Base-by-base conservation (phyloP, 2,113 vertebrate genomes). In the Gallinago undulata region DNA sequence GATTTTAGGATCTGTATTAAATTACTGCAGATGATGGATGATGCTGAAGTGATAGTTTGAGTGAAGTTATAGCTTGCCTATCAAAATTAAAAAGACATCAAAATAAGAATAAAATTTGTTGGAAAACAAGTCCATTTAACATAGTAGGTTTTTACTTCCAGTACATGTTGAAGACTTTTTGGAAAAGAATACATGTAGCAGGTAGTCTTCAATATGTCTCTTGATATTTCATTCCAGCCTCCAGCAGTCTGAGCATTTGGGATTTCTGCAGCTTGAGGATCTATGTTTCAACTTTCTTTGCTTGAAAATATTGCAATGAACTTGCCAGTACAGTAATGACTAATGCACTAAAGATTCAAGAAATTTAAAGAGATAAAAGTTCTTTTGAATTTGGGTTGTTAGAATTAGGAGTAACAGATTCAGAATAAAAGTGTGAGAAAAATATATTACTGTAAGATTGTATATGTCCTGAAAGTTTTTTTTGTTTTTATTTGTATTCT, bases 361-460 rank as follows among this genome's bases (percentile, higher is more conserved):
- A 82, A 37, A 30, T 41, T 30, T 6, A 41, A 79, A 68, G 22
- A 56, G 56, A 60, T 41, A 16, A 75, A 39, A 59, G 51, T 19
- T 67, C 4, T 3, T 88, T 66, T 59, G 2, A 73, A 56, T 76
- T 25, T 39, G 2, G 1, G 3, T 69, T 55, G 9, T 47, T 11
- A 63, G 7, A 78, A 39, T 57, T 50, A 59, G 8, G 12, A 82
- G 19, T 50, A 79, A 83, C n/a, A 63, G 18, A 72, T 19, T 59
- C 2, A 59, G 43, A 68, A 51, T 3, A 82, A 25, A 78, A 53
- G 0, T 10, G 1, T 21, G 13, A 78, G 74, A 37, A 78, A 51
- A 22, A 2, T 10, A 24, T 41, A 35, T 2, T 25, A 8, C 0
- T 64, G 1, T 51, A 39, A 83, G 24, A 39, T 23, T 47, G 5